phyloP scores from a whole-genome alignment of 23 tunicate genomes.

The Diplosoma virens region DNA sequence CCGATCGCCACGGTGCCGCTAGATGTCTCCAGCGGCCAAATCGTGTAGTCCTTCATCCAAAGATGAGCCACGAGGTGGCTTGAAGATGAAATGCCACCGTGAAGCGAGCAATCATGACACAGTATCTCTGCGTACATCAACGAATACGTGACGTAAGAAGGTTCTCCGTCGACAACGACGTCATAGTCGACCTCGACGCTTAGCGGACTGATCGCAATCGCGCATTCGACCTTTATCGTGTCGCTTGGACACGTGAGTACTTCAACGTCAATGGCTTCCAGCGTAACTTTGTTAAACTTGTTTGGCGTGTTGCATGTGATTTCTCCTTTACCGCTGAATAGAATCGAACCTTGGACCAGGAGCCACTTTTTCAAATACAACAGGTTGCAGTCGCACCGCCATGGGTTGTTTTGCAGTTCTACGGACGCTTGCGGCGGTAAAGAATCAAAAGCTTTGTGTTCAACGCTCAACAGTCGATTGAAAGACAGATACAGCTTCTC shows the following conservation, averaged over 20 bases:
- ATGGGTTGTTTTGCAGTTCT: conserved; percentile 53
- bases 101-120: conserved; percentile 42
- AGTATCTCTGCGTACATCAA: conserved; percentile 63
- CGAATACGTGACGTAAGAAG: conserved; percentile 51
- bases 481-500: conserved; percentile 53
- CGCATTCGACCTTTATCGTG: neutral
- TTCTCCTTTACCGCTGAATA: conserved; percentile 17
- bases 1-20: conserved; percentile 5
- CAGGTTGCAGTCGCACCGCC: conserved; percentile 70
- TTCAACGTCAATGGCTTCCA: conserved; percentile 52
- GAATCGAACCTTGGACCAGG: conserved; percentile 23
- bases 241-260: conserved; percentile 31
- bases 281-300: conserved; percentile 39
- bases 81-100: conserved; percentile 2
- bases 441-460: conserved; percentile 28
- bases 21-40: conserved; percentile 6
- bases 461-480: conserved; percentile 49
- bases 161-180: conserved; percentile 10
- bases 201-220: neutral
- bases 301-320: conserved; percentile 51
- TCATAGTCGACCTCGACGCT: conserved; percentile 32
- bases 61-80: conserved; percentile 25
- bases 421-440: conserved; percentile 31
- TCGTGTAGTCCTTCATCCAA: conserved; percentile 66
- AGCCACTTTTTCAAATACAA: conserved; percentile 60